Evolutionary conservation across 2,888 invertebrate genomes (phyloP).

Genomic region (Nipponacmea schrenckii): DNA sequence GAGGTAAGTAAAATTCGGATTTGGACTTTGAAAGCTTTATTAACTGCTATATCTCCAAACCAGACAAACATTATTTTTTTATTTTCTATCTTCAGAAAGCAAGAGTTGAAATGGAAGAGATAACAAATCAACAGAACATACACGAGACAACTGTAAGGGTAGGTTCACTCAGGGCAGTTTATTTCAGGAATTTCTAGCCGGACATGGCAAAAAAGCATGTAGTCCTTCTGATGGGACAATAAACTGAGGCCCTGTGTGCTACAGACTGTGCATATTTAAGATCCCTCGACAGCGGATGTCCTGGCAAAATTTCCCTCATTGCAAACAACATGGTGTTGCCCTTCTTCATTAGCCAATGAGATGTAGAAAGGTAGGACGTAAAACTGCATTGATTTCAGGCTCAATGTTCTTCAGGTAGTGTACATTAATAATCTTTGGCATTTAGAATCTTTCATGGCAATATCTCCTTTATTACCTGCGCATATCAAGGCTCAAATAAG

Average conservation of each 20-base stretch:
- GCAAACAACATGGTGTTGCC: background rate
- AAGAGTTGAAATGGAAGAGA: conserved; percentile 67
- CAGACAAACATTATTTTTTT: no score
- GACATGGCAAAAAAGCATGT: no score
- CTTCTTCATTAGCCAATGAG: background rate
- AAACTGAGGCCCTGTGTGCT: background rate
- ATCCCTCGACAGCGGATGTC: background rate
- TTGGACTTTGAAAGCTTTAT: background rate
- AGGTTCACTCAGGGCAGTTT: no score
- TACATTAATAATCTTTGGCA: no score
- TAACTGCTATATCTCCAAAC: background rate
- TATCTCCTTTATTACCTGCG: no score
- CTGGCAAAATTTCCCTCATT: background rate
- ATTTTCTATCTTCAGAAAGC: conserved; percentile 52
- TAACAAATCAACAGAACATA: conserved; percentile 64
- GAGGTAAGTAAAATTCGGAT: conserved; percentile 54
- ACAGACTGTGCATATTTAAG: background rate
- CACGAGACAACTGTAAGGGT: conserved; percentile 50
- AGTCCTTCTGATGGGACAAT: background rate
- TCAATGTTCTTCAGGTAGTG: no score
- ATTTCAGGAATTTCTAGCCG: no score
- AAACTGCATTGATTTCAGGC: no score
- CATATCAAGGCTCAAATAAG: no score
- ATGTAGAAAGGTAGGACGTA: background rate
- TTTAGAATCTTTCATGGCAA: no score